Evolutionary conservation across 2,797 vertebrate genomes (phyloP).

Genomic region (Cossypha heuglini): DNA sequence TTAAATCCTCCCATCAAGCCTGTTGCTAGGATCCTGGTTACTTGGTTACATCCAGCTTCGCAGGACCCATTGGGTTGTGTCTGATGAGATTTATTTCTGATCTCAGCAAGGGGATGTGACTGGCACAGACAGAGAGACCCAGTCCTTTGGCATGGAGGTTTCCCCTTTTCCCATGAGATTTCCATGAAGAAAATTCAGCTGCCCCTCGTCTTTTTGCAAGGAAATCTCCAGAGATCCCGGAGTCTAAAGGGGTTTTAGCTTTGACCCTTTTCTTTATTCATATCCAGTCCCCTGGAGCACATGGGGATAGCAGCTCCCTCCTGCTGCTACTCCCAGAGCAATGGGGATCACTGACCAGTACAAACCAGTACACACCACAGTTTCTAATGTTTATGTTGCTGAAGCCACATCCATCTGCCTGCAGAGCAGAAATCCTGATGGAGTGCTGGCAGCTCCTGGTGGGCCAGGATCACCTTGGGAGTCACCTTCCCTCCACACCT

Average conservation of each 20-base stretch:
- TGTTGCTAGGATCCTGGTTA: constrained; percentile 32
- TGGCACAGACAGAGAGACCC: background rate
- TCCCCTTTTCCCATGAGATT: background rate
- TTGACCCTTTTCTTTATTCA: background rate
- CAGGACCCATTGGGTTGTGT: background rate
- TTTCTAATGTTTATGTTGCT: background rate
- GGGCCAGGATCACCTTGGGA: background rate
- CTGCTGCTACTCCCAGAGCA: background rate
- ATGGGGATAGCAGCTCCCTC: background rate
- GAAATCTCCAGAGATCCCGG: background rate
- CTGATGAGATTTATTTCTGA: rapidly evolving
- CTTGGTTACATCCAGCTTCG: constrained; percentile 35
- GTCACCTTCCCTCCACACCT: rapidly evolving
- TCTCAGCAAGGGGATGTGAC: background rate
- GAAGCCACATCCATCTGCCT: background rate
- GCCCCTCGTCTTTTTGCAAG: background rate
- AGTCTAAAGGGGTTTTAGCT: background rate
- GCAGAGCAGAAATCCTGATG: background rate
- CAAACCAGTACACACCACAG: background rate
- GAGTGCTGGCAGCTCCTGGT: background rate
- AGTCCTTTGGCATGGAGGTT: background rate
- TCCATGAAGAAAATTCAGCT: background rate
- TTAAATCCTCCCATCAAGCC: constrained; percentile 7
- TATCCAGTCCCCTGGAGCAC: background rate
- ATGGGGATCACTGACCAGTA: background rate